A percentile compares a stretch with the other conserved stretches of the same genome.
Conservation (phyloP, 2,888 invertebrate species). For the Plusia festucae region DNA sequence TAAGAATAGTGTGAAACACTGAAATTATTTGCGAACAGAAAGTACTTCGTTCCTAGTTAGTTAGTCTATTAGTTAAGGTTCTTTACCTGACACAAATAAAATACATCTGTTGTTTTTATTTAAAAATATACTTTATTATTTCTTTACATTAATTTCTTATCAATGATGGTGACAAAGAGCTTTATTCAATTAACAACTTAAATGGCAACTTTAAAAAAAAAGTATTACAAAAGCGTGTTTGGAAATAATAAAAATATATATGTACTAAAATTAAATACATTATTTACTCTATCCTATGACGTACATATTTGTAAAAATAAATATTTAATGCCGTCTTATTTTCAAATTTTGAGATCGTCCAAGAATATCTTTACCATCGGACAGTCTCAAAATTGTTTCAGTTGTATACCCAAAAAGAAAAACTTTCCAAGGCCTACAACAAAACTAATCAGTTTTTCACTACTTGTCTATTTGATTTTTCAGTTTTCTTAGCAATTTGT, state of each 20-base stretch:
- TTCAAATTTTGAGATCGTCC: constrained; percentile 84
- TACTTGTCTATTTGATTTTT: constrained; percentile 38
- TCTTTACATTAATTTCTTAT: constrained; percentile 41
- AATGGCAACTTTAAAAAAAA: constrained; percentile 48
- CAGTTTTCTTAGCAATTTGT: constrained; percentile 40
- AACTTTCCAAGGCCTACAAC: constrained; percentile 28
- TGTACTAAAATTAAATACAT: constrained; percentile 49
- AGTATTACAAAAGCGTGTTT: constrained; percentile 62
- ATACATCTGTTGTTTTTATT: constrained; percentile 17
- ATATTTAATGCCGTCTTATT: constrained; percentile 62
- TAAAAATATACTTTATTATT: constrained; percentile 53
- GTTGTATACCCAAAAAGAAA: constrained; percentile 19
- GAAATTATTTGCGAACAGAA: background rate
- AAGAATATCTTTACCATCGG: constrained; percentile 77
- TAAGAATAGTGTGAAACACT: no score
- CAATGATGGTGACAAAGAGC: constrained; percentile 30
- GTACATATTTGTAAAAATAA: constrained; percentile 61
- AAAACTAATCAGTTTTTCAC: constrained; percentile 23
- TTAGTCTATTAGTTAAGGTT: background rate
- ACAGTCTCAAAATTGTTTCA: constrained; percentile 81
- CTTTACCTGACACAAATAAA: constrained; percentile 10
- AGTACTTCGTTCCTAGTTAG: background rate
- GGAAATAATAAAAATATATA: constrained; percentile 54
- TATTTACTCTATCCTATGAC: constrained; percentile 52
- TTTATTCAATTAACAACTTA: constrained; percentile 39